A percentile compares a stretch with the other conserved stretches of the same genome.
Conservation (phyloP, 2,888 invertebrate species). For the Saturnia japonica region DNA sequence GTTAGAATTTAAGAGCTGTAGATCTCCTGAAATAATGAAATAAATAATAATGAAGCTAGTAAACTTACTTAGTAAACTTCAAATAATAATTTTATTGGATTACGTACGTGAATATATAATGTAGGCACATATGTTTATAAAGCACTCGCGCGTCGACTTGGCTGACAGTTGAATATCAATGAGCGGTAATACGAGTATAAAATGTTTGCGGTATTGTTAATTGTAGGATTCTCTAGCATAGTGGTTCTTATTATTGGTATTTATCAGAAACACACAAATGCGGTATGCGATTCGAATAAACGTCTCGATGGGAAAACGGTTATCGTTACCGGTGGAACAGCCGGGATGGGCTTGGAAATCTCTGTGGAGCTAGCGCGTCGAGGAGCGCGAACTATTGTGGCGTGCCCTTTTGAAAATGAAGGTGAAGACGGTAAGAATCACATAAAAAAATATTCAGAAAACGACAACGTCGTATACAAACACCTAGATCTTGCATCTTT, state of each 20-base stretch:
- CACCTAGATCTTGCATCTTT: constrained; percentile 88
- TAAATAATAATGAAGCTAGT: no score
- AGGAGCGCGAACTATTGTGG: constrained; percentile 68
- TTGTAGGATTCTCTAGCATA: constrained; percentile 24
- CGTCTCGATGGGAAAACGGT: constrained; percentile 36
- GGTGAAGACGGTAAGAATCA: constrained; percentile 76
- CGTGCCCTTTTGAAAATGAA: constrained; percentile 68
- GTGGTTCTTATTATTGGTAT: constrained; percentile 29
- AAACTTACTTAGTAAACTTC: no score
- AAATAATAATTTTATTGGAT: no score
- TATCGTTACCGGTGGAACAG: constrained; percentile 69
- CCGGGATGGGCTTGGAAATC: constrained; percentile 70
- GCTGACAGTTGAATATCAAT: neutral
- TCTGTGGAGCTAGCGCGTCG: constrained; percentile 66
- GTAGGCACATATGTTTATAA: neutral
- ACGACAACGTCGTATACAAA: constrained; percentile 85
- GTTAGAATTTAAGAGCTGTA: no score
- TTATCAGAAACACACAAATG: constrained; percentile 41
- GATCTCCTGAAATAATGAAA: no score
- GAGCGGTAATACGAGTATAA: neutral
- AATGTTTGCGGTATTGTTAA: constrained; percentile 14
- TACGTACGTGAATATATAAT: no score
- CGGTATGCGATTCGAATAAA: constrained; percentile 34
- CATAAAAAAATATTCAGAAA: constrained; percentile 84
- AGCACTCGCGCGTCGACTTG: neutral